These are phyloP conservation scores for Zosterops japonicus DNA, from an alignment of 2,113 vertebrate genomes.

Conservation along the genomic window DNA sequence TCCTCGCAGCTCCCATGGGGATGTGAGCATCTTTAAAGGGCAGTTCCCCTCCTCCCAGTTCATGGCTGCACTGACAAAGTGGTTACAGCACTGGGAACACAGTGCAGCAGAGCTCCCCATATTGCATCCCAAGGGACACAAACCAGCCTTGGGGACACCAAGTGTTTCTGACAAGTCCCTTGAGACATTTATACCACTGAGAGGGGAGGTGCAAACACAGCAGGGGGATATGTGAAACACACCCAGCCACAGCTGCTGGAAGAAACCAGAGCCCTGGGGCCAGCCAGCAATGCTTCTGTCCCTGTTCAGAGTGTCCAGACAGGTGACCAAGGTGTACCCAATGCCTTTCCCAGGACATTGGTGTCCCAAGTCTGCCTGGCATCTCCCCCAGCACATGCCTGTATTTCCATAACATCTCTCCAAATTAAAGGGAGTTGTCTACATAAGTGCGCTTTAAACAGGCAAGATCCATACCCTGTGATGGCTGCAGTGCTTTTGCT, in stretches of 20 bases:
- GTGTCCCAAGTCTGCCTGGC: background rate
- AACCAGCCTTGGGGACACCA: background rate
- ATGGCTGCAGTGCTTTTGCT: background rate
- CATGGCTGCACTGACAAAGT: rapidly evolving
- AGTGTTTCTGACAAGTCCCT: background rate
- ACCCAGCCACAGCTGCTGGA: background rate
- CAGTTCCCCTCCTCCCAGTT: background rate
- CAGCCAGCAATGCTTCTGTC: background rate
- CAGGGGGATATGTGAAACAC: rapidly evolving
- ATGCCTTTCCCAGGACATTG: background rate
- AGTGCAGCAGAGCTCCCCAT: background rate
- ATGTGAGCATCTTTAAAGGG: rapidly evolving
- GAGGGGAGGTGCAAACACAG: rapidly evolving
- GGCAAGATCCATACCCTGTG: background rate
- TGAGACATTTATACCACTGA: background rate
- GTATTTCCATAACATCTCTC: background rate
- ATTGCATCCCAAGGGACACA: background rate
- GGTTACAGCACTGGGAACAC: rapidly evolving
- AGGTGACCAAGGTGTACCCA: background rate
- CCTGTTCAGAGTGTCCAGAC: rapidly evolving
- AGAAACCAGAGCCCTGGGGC: background rate
- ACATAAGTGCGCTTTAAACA: rapidly evolving
- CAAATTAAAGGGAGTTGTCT: background rate
- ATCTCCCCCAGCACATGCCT: background rate
- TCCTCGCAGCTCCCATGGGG: rapidly evolving